Conservation (phyloP, 2,888 invertebrate genomes). For the Bhutanitis thaidina region DNA sequence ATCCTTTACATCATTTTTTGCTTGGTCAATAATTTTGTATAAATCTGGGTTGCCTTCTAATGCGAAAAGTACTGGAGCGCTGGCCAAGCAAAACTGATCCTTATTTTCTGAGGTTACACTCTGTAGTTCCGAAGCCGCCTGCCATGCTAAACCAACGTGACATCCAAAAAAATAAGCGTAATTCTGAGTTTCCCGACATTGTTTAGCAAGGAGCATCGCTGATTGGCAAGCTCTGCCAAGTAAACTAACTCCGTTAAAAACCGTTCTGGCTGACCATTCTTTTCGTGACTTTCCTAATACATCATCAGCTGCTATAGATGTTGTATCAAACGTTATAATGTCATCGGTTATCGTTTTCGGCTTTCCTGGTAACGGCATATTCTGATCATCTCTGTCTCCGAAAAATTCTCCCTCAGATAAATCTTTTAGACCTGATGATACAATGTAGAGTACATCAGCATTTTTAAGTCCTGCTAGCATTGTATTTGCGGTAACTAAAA, state of each 20-base stretch:
- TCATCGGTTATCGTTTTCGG: slow-evolving; percentile 61
- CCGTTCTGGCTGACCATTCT: slow-evolving; percentile 87
- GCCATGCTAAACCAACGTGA: slow-evolving; percentile 90
- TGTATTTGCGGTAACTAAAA: slow-evolving; percentile 89
- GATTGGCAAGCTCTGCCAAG: slow-evolving; percentile 89
- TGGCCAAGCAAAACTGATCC: slow-evolving; percentile 85
- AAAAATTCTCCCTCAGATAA: slow-evolving; percentile 91
- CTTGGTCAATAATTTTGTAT: slow-evolving; percentile 82
- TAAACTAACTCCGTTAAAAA: slow-evolving; percentile 83
- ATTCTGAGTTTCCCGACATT: slow-evolving; percentile 83
- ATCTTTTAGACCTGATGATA: slow-evolving; percentile 90
- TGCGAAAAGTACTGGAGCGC: slow-evolving; percentile 91
- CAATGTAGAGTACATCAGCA: slow-evolving; percentile 87
- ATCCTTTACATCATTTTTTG: slow-evolving; percentile 82
- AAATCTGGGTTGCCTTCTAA: slow-evolving; percentile 87
- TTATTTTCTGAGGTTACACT: slow-evolving; percentile 79
- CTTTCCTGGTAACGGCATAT: slow-evolving; percentile 85
- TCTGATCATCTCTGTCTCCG: slow-evolving; percentile 87
- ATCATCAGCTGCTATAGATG: slow-evolving; percentile 53
- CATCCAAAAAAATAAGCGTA: slow-evolving; percentile 90
- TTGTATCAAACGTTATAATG: slow-evolving; percentile 60
- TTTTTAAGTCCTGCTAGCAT: slow-evolving; percentile 87
- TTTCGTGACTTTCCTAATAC: slow-evolving; percentile 80
- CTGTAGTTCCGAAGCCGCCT: slow-evolving; percentile 79
- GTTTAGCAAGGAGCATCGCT: slow-evolving; percentile 87